Percentiles rank a stretch among this genome's conserved stretches.
Evolutionary conservation across 2,888 invertebrate genomes (phyloP).

Genomic region (Graphium colonna): DNA sequence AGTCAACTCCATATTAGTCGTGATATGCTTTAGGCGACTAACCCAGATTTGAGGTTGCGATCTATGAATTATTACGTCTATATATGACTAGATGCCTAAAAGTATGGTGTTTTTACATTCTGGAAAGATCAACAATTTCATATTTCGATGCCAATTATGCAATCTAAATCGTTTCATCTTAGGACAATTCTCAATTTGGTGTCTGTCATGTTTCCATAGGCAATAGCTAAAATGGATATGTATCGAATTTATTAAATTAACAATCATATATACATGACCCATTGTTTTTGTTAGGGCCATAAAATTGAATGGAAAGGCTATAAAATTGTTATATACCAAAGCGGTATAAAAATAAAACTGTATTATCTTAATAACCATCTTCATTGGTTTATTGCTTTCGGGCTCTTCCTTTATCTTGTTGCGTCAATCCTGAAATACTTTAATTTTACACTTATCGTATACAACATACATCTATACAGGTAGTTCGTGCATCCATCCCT

Average conservation of each 20-base stretch:
- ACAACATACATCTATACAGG: conserved; percentile 60
- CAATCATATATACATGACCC: not conserved
- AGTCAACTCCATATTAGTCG: conserved; percentile 6
- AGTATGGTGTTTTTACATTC: not conserved
- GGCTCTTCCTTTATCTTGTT: not conserved
- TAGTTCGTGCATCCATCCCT: conserved; percentile 64
- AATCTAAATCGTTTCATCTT: not conserved
- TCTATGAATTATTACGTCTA: not conserved
- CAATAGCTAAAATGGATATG: not conserved
- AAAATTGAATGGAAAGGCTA: too few species aligned
- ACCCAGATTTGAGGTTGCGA: not conserved
- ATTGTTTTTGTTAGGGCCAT: not conserved
- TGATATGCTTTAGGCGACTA: not conserved
- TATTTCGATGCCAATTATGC: not conserved
- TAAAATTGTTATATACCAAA: too few species aligned
- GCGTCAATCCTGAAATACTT: not conserved
- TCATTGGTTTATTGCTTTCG: not conserved
- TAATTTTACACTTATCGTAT: conserved; percentile 37
- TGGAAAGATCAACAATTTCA: not conserved
- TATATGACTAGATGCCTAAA: not conserved
- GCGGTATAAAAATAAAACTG: too few species aligned
- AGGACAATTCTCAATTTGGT: not conserved
- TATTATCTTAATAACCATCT: too few species aligned
- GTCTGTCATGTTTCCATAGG: not conserved
- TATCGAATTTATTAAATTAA: not conserved